Evolutionary conservation across 2,113 vertebrate genomes (phyloP).

Genomic region (Gymnarchus niloticus): DNA sequence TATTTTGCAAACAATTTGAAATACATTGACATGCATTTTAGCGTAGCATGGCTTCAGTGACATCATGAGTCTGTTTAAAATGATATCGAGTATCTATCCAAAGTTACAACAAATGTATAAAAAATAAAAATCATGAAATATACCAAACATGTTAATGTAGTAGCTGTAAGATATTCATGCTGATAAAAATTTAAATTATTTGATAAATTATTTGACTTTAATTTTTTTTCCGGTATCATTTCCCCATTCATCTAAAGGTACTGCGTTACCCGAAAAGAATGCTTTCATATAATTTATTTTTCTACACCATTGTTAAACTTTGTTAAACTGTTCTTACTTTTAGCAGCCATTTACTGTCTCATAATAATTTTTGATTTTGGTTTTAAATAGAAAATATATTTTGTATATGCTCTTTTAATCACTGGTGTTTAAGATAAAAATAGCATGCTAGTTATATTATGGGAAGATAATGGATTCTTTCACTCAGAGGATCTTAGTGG

Average conservation of each 20-base stretch:
- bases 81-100: neutral
- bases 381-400: slow-evolving; percentile 23
- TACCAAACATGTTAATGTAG: neutral
- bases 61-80: neutral
- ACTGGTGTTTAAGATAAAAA: slow-evolving; percentile 8
- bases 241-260: neutral
- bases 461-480: neutral
- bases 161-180: too few relatives aligned
- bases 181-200: neutral
- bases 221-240: slow-evolving; percentile 5
- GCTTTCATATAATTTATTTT: neutral
- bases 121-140: neutral
- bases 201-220: neutral
- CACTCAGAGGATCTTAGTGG: slow-evolving; percentile 25
- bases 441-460: slow-evolving; percentile 4
- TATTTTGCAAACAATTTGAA: neutral
- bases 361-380: slow-evolving; percentile 14
- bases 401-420: slow-evolving; percentile 21
- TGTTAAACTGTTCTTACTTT: neutral
- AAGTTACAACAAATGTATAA: neutral
- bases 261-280: neutral
- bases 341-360: slow-evolving; percentile 10
- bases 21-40: neutral
- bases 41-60: neutral
- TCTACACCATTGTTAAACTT: slow-evolving; percentile 7